These are phyloP conservation scores for Drosophila cognata DNA, from an alignment of 2,888 invertebrate species.

Conservation along the genomic window DNA sequence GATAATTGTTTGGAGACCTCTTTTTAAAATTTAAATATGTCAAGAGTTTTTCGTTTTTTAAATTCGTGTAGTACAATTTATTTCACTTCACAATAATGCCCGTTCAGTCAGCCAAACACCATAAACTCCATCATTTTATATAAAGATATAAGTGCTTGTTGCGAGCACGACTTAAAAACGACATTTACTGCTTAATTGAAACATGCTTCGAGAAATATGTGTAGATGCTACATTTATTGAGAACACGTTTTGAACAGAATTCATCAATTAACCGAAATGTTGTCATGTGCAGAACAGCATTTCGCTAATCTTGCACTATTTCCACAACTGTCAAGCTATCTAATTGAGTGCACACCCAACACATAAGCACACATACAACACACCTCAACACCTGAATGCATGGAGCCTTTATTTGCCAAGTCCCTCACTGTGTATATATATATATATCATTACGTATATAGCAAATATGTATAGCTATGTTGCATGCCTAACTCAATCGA, in stretches of 20 bases:
- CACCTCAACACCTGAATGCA: conserved; percentile 44
- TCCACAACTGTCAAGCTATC: conserved; percentile 51
- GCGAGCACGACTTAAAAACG: neutral
- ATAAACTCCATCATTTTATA: neutral
- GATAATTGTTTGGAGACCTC: neutral
- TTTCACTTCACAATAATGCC: too few species aligned
- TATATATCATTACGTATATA: neutral
- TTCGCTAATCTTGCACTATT: conserved; percentile 53
- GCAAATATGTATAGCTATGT: conserved; percentile 2
- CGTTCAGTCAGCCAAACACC: too few species aligned
- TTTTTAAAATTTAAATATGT: neutral
- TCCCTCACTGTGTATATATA: neutral
- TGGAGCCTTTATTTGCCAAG: conserved; percentile 16
- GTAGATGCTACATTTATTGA: neutral
- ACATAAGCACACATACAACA: conserved; percentile 19
- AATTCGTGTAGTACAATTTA: neutral
- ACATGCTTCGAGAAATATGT: neutral
- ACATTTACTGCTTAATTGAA: neutral
- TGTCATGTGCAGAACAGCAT: conserved; percentile 47
- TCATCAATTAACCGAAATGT: conserved; percentile 53
- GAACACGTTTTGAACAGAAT: conserved; percentile 11
- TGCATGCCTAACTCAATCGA: conserved; percentile 39
- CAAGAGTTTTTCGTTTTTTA: neutral
- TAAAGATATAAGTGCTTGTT: neutral
- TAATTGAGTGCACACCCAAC: conserved; percentile 63